phyloP scores from a whole-genome alignment of 2,797 vertebrate species.

The Poecilia picta region DNA sequence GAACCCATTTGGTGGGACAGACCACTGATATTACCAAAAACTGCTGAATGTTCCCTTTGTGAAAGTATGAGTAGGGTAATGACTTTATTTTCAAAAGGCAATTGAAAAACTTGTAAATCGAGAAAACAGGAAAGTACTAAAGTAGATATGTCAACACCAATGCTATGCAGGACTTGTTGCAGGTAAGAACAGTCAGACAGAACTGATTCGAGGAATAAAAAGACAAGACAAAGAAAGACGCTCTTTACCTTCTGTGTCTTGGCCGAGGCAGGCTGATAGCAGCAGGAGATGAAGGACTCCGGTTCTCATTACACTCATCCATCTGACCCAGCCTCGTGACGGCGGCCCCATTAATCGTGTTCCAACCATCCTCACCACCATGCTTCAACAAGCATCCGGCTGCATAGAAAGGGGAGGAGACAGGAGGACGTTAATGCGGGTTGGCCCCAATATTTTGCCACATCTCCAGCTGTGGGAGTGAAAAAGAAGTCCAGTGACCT shows the following conservation, averaged over 20 bases:
- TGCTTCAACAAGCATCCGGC: conserved; percentile 75
- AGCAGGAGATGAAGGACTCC: conserved; percentile 76
- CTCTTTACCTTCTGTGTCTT: conserved; percentile 81
- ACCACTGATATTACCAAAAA: not conserved
- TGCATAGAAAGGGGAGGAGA: conserved; percentile 55
- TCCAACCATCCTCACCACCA: conserved; percentile 80
- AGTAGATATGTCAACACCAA: not conserved
- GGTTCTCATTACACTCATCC: conserved; percentile 67
- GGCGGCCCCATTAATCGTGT: conserved; percentile 50
- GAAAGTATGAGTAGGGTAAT: not conserved
- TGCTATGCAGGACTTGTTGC: not conserved
- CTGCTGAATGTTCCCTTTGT: not conserved
- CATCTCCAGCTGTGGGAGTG: not conserved
- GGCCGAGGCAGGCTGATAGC: conserved; percentile 69
- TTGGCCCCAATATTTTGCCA: conserved; percentile 32
- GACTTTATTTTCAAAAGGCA: not conserved
- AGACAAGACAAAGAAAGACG: not conserved
- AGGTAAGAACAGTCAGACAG: not conserved
- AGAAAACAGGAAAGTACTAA: not conserved
- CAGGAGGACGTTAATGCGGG: conserved; percentile 30
- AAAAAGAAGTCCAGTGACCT: conserved; percentile 12
- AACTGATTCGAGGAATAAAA: not conserved
- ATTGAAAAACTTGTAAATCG: not conserved
- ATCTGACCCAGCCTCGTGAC: conserved; percentile 70
- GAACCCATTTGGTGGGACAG: not conserved